A percentile compares a stretch with the other conserved stretches of the same genome.
These are phyloP conservation scores for Protodeltote pygarga DNA, from an alignment of 2,888 invertebrate genomes.

Conservation along the genomic window DNA sequence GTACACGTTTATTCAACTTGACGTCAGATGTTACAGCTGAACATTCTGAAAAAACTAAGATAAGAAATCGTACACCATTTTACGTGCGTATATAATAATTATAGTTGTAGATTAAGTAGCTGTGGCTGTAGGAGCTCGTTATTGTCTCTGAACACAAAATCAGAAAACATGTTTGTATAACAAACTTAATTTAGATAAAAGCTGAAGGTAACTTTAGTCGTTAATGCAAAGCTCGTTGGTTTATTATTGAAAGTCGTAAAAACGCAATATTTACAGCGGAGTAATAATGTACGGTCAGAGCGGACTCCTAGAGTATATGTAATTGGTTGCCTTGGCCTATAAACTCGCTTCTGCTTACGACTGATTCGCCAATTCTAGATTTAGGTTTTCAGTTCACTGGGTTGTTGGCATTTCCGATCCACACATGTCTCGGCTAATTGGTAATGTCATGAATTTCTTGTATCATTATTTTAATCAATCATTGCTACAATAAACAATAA, in stretches of 20 bases:
- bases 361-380: conserved; percentile 84
- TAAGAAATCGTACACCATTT: no score
- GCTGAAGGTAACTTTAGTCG: conserved; percentile 16
- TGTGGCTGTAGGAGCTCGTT: no score
- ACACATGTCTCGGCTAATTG: no score
- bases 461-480: no score
- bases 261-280: conserved; percentile 54
- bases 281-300: conserved; percentile 51
- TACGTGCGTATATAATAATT: no score
- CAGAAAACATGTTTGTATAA: not conserved
- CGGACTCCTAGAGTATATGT: conserved; percentile 63
- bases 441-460: no score
- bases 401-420: conserved; percentile 76
- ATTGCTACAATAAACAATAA: no score
- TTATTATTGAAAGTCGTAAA: conserved; percentile 56
- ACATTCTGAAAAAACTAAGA: no score
- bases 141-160: no score
- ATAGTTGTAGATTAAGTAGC: no score
- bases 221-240: conserved; percentile 33
- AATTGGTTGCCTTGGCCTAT: conserved; percentile 84
- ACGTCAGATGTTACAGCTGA: no score
- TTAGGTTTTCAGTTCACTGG: conserved; percentile 85
- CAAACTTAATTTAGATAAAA: conserved; percentile 8
- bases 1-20: no score
- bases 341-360: conserved; percentile 70